These are phyloP conservation scores for Lissocephala sabroskyi DNA, from an alignment of 2,888 invertebrate genomes.

Conservation along the genomic window DNA sequence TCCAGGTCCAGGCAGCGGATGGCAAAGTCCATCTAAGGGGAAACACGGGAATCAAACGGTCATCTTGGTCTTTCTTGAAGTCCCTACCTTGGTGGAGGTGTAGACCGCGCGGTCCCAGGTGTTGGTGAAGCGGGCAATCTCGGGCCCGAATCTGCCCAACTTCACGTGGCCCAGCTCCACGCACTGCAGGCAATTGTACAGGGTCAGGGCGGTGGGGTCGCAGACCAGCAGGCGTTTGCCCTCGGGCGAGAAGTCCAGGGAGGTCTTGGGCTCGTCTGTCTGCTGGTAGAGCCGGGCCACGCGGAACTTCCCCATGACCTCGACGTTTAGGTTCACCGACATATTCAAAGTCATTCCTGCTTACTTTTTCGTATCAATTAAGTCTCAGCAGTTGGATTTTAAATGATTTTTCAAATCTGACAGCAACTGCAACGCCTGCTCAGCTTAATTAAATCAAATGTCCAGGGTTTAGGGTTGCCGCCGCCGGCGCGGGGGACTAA, in stretches of 20 bases:
- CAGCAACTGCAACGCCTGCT: slow-evolving; percentile 7
- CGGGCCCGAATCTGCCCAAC: slow-evolving; percentile 23
- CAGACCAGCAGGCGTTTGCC: slow-evolving; percentile 24
- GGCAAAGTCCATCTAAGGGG: slow-evolving; percentile 15
- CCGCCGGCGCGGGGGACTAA: no score
- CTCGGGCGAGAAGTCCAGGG: slow-evolving; percentile 26
- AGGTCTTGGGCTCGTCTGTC: slow-evolving; percentile 9
- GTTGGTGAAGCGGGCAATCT: slow-evolving; percentile 29
- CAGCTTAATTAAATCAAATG: slow-evolving; percentile 49
- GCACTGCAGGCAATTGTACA: slow-evolving; percentile 18
- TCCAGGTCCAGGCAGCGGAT: slow-evolving; percentile 29
- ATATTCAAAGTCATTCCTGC: background rate
- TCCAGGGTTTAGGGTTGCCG: background rate
- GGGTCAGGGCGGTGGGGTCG: slow-evolving; percentile 20
- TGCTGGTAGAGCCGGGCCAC: slow-evolving; percentile 18
- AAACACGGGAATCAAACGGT: background rate
- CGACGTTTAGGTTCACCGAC: slow-evolving; percentile 14
- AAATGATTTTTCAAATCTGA: no score
- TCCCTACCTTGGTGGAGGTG: slow-evolving; percentile 28
- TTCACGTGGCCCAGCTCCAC: slow-evolving; percentile 11
- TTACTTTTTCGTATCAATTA: no score
- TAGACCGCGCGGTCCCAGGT: slow-evolving; percentile 22
- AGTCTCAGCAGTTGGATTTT: no score
- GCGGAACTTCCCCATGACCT: slow-evolving; percentile 23
- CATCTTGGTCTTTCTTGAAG: background rate